Evolutionary conservation across 2,113 vertebrate species (phyloP).

Genomic region (Malurus elegans): DNA sequence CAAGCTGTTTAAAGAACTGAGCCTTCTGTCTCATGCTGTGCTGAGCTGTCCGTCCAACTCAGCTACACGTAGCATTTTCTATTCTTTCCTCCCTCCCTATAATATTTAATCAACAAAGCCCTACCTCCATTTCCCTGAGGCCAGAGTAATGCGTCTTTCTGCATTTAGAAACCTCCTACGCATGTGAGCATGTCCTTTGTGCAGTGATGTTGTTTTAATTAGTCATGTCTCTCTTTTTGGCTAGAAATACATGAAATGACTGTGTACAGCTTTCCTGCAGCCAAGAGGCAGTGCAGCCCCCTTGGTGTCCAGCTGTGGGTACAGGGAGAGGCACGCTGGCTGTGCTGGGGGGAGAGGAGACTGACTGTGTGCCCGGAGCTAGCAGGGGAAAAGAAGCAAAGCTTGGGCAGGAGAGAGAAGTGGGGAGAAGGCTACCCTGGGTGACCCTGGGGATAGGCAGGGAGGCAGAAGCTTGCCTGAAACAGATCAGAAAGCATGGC

Average conservation of each 20-base stretch:
- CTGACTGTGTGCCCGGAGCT: background rate
- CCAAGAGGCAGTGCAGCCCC: background rate
- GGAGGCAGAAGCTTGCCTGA: background rate
- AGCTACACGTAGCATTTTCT: background rate
- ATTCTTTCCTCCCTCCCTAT: background rate
- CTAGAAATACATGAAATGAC: background rate
- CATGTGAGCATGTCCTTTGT: conserved; percentile 1
- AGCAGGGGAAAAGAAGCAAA: background rate
- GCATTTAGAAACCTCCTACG: conserved; percentile 53
- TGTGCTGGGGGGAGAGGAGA: background rate
- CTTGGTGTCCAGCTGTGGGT: background rate
- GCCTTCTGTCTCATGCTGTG: background rate
- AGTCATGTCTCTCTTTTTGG: background rate
- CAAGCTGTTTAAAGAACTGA: conserved; percentile 54
- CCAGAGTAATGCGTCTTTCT: conserved; percentile 50
- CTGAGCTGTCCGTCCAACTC: background rate
- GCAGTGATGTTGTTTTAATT: conserved; percentile 42
- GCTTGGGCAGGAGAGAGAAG: background rate
- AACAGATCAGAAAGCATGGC: background rate
- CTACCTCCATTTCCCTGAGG: conserved; percentile 34
- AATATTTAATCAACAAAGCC: conserved; percentile 50
- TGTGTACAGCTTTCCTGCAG: background rate
- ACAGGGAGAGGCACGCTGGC: background rate
- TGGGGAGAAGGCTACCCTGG: background rate
- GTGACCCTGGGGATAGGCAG: background rate